These are phyloP conservation scores for Apostichopus japonicus DNA, from an alignment of 35 echinoderm and acorn worm genomes.

Conservation along the genomic window DNA sequence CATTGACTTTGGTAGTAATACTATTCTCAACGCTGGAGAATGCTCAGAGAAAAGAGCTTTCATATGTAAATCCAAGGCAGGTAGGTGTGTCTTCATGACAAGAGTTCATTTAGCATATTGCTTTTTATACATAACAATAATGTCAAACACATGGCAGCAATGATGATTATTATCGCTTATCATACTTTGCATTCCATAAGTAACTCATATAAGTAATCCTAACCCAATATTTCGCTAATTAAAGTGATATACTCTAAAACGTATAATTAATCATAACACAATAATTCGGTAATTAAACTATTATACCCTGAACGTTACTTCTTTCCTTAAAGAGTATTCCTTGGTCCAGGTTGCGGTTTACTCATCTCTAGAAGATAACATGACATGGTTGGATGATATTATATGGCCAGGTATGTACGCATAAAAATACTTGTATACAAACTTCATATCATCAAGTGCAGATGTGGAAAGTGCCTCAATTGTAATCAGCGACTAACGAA, in stretches of 20 bases:
- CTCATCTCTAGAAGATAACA: background rate
- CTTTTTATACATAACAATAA: too few relatives aligned
- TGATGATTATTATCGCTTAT: background rate
- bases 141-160: too few relatives aligned
- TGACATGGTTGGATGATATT: background rate
- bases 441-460: too few relatives aligned
- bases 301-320: too few relatives aligned
- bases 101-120: background rate
- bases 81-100: background rate
- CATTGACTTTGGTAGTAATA: slow-evolving; percentile 16
- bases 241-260: too few relatives aligned
- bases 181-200: background rate
- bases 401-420: background rate
- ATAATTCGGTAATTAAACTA: too few relatives aligned
- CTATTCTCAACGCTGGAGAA: background rate
- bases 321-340: background rate
- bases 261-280: too few relatives aligned
- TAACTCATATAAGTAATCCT: background rate
- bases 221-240: too few relatives aligned
- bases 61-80: slow-evolving; percentile 1
- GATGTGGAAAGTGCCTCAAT: too few relatives aligned
- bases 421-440: background rate
- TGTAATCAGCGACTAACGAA: too few relatives aligned
- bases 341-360: background rate
- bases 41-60: background rate